Conservation (phyloP, 2,113 vertebrate species). For the Capreolus pygargus region DNA sequence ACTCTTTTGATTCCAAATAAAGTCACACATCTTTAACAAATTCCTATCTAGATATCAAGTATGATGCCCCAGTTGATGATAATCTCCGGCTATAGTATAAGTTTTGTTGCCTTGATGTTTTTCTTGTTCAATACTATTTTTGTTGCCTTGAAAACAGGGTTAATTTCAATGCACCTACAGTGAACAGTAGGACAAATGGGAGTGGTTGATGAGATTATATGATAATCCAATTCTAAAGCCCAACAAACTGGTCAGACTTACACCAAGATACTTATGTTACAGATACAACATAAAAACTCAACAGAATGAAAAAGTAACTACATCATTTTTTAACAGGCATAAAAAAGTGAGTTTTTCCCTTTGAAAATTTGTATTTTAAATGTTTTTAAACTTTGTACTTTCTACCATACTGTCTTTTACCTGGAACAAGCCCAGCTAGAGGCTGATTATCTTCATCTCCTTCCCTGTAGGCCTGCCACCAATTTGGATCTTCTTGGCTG, state of each 20-base stretch:
- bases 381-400: slow-evolving; percentile 3
- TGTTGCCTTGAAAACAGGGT: not conserved
- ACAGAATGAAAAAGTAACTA: not conserved
- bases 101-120: not conserved
- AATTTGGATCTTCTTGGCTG: slow-evolving; percentile 96
- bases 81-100: not conserved
- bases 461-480: slow-evolving; percentile 98
- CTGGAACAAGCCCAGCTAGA: slow-evolving; percentile 95
- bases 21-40: not conserved
- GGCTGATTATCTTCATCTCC: slow-evolving; percentile 96
- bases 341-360: not conserved
- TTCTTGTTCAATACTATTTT: not conserved
- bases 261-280: not conserved
- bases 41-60: not conserved
- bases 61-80: not conserved
- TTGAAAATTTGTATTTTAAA: not conserved
- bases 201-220: not conserved
- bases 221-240: not conserved
- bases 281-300: not conserved
- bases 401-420: slow-evolving; percentile 74
- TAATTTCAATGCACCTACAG: not conserved
- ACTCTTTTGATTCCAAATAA: not conserved
- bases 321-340: not conserved
- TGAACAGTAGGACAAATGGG: not conserved
- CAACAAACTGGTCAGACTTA: not conserved